A percentile compares a stretch with the other conserved stretches of the same genome.
phyloP scores from a whole-genome alignment of 2,797 vertebrate genomes.

The Dryobates pubescens region DNA sequence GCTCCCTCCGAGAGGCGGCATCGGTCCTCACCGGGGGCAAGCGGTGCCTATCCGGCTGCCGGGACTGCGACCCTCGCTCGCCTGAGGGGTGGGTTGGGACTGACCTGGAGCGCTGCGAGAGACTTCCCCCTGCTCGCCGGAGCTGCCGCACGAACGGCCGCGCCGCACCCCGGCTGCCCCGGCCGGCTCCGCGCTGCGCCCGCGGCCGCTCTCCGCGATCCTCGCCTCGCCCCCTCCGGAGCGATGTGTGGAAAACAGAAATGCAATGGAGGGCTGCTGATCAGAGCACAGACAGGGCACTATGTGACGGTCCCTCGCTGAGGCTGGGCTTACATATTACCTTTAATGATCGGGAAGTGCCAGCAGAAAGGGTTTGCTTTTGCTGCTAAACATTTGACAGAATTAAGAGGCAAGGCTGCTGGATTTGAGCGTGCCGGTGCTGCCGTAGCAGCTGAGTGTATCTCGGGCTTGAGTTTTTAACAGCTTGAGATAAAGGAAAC shows the following conservation, averaged over 20 bases:
- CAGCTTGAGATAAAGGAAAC: accelerated
- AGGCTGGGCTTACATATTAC: slow-evolving; percentile 20
- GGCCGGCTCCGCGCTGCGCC: too few species aligned
- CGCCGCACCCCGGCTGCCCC: too few species aligned
- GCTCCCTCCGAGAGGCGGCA: too few species aligned
- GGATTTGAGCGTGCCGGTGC: accelerated
- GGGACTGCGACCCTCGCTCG: too few species aligned
- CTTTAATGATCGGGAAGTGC: slow-evolving; percentile 8
- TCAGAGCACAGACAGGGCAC: not conserved
- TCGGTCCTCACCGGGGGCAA: too few species aligned
- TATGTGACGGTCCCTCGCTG: not conserved
- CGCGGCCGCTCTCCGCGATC: too few species aligned
- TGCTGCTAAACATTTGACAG: not conserved
- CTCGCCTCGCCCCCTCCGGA: too few species aligned
- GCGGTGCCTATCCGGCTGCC: too few species aligned
- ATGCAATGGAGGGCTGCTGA: not conserved
- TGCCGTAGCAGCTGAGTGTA: not conserved
- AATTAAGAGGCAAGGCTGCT: not conserved
- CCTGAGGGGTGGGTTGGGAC: too few species aligned
- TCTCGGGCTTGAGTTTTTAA: accelerated
- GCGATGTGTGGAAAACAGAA: slow-evolving; percentile 26
- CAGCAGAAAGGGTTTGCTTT: not conserved
- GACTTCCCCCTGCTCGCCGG: too few species aligned
- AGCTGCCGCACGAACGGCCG: too few species aligned
- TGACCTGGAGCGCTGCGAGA: too few species aligned